Base-by-base conservation (phyloP, 2,888 invertebrate species). In the Catocala fraxini region DNA sequence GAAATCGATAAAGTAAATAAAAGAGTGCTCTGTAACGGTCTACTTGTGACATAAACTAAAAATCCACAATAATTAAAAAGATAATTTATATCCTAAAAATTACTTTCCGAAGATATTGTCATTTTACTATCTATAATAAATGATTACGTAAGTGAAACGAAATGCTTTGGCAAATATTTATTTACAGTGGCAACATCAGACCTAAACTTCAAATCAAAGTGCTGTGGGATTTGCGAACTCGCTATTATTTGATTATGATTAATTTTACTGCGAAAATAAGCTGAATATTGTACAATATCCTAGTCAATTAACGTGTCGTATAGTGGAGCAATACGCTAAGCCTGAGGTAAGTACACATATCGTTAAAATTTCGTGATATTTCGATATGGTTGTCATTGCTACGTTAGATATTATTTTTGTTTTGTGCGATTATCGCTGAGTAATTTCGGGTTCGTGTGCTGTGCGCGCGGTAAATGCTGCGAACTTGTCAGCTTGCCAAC, bases 381-480 rank as follows among this genome's bases (percentile, higher is more conserved):
- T 60, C 45, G 53, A 39, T 48, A 57, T 64, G 66, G 41, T 65
- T 74, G 74, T 75, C 72, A 69, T 51, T 62, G 41, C 54, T 54
- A 65, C 55, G 66, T 54, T 60, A 59, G 59, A 63, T 73, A 80
- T 77, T 80, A 84, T 83, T 86, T 81, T 80, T 81, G 81, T 85
- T 84, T 80, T 79, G 71, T 73, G 58, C 67, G 67, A 69, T 73
- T 75, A 69, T 65, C 84, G 87, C 87, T 85, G 87, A 86, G 83
- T 87, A 87, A 87, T 86, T 79, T 79, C 64, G 70, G 68, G 70
- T 69, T 60, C 61, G 58, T 39, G 59, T 51, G 41, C 45, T 55
- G 53, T 53, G 63, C 48, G 68, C 56, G 61, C 41, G 56, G 63
- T 66, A 65, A 65, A 71, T 65, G 63, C 47, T 66, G 54, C 67